A percentile compares a stretch with the other conserved stretches of the same genome.
phyloP scores from a whole-genome alignment of 2,888 invertebrate genomes.

The Cylindroiulus punctatus region DNA sequence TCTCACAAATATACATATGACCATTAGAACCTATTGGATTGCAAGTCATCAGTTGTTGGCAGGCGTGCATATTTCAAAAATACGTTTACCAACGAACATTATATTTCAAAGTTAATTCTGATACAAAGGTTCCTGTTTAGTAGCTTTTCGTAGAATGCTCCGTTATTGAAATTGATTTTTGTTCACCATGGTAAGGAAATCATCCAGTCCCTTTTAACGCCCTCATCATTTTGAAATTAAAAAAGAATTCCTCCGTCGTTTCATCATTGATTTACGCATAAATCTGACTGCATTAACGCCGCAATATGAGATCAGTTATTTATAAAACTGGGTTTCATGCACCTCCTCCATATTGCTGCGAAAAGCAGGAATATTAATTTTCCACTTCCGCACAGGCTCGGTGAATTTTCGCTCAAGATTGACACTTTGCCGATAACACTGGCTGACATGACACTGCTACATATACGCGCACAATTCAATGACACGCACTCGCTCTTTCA shows the following conservation, averaged over 20 bases:
- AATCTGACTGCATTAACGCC: background rate
- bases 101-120: no score
- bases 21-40: no score
- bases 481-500: background rate
- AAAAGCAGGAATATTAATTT: background rate
- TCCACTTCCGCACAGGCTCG: background rate
- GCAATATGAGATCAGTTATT: background rate
- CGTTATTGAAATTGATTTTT: no score
- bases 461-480: background rate
- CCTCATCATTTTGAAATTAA: background rate
- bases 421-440: conserved; percentile 14
- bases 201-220: background rate
- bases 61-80: no score
- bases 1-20: no score
- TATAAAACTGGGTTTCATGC: background rate
- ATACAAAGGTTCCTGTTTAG: no score
- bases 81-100: no score
- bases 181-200: no score
- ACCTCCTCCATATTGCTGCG: background rate
- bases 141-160: no score
- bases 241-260: background rate
- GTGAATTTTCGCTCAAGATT: background rate
- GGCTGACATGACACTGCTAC: background rate
- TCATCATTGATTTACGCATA: background rate
- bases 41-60: no score